phyloP scores from a whole-genome alignment of 2,888 invertebrate species.

The Hypomecis punctinalis region DNA sequence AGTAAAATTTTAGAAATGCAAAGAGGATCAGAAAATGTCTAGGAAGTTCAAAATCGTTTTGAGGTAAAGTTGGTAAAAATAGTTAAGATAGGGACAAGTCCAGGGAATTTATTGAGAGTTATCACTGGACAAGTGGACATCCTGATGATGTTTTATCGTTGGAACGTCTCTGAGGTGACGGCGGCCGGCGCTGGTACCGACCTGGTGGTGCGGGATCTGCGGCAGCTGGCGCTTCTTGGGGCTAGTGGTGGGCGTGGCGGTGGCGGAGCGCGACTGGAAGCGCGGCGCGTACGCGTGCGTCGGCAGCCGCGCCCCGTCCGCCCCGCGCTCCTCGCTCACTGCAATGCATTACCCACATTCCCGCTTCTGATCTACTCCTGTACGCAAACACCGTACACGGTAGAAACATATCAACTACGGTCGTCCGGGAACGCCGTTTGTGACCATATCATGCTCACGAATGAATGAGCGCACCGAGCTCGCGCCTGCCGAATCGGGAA shows the following conservation, averaged over 20 bases:
- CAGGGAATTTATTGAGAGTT: too few relatives aligned
- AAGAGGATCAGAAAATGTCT: too few relatives aligned
- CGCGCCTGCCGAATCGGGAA: constrained; percentile 21
- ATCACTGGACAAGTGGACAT: too few relatives aligned
- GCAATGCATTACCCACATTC: constrained; percentile 54
- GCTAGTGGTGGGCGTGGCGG: constrained; percentile 96
- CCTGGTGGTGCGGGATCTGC: constrained; percentile 92
- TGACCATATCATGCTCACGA: constrained; percentile 52
- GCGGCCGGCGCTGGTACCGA: constrained; percentile 39
- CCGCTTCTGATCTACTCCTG: constrained; percentile 46
- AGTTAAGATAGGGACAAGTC: too few relatives aligned
- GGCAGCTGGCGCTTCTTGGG: constrained; percentile 98
- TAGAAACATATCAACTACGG: constrained; percentile 28
- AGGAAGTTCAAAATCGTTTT: too few relatives aligned
- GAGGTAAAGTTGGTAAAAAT: too few relatives aligned
- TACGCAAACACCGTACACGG: constrained; percentile 24
- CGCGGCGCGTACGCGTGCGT: constrained; percentile 87
- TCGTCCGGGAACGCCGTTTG: constrained; percentile 17
- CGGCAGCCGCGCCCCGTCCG: constrained; percentile 72
- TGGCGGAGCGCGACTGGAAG: constrained; percentile 94
- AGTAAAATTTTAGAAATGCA: too few relatives aligned
- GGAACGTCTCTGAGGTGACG: background rate
- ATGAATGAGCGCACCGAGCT: constrained; percentile 46
- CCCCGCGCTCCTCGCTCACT: constrained; percentile 68
- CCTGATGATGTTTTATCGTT: too few relatives aligned